Percentiles rank a stretch among this genome's conserved stretches.
Conservation (phyloP, 2,113 vertebrate species). For the Syrrhaptes paradoxus region DNA sequence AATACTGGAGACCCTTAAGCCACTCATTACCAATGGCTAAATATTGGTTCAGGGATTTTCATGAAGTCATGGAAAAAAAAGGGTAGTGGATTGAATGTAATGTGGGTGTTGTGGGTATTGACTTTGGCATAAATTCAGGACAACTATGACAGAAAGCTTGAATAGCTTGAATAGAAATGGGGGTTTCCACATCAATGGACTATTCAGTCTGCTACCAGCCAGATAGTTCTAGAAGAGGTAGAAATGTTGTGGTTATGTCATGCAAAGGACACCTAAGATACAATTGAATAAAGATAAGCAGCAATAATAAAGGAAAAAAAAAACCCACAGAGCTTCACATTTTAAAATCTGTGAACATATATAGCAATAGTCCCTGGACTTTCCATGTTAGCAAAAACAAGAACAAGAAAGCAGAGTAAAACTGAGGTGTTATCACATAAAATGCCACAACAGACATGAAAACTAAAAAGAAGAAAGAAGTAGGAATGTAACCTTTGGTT, state of each 20-base stretch:
- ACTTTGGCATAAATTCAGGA: neutral
- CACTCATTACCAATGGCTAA: neutral
- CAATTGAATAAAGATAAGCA: neutral
- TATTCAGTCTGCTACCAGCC: neutral
- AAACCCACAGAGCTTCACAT: neutral
- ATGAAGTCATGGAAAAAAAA: neutral
- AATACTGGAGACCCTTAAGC: neutral
- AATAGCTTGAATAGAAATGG: neutral
- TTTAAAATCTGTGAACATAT: neutral
- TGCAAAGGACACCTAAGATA: neutral
- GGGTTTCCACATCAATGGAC: neutral
- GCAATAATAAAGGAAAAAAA: neutral
- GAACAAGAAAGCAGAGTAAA: neutral
- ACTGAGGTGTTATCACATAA: neutral
- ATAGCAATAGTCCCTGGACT: neutral
- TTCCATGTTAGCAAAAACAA: neutral
- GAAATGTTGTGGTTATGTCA: neutral
- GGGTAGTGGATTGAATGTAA: neutral
- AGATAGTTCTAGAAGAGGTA: neutral
- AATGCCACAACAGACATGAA: neutral
- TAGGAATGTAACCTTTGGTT: neutral
- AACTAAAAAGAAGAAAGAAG: neutral
- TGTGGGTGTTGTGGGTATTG: accelerated
- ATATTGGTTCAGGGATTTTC: neutral
- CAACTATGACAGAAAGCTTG: neutral